Base-by-base conservation (phyloP, 2,888 invertebrate species). In the Alcis repandata region DNA sequence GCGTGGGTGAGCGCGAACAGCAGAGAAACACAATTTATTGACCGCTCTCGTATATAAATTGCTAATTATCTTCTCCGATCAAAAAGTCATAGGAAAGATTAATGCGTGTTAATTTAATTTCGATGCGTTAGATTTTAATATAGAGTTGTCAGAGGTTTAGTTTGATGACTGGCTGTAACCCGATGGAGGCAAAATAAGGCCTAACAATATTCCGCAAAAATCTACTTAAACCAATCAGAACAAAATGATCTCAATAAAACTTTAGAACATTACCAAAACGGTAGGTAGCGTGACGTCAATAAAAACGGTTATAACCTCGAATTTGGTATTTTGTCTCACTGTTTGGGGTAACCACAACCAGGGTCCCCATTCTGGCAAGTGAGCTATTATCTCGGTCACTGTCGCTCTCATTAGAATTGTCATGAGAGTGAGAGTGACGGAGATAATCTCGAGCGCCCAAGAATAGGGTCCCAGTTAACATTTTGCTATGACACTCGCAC, bases 31-130 rank as follows among this genome's bases (percentile, higher is more conserved):
- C 76, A 72, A 89, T 89, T 88, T 89, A 89, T 88, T 83, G 81
- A 79, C 76, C 77, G 80, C 79, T 79, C 78, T 77, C 72, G 82
- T 83, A 80, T 88, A 86, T 88, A 87, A 89, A 90, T 89, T 86
- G 88, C 76, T 85, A 84, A 89, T 91, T 88, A 73, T 64, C 59
- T 19, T 52, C 36, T 83, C 85, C 57, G 60, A 66, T 66, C 65
- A 61, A 66, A 66, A 59, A 77, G 69, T 69, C 67, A 77, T 77
- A 74, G 77, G 75, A 69, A 72, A 75, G 74, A 68, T 65, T 59
- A 70, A 65, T 67, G 66, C 48, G 54, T 49, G 51, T 56, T 68
- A 52, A 48, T 67, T 62, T 62, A 53, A 73, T 73, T 71, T 67
- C 68, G 59, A 71, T 64, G 62, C 68, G 68, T 72, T 68, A 53